Evolutionary conservation across 2,113 vertebrate species (phyloP).

Genomic region (Microtus oregoni): DNA sequence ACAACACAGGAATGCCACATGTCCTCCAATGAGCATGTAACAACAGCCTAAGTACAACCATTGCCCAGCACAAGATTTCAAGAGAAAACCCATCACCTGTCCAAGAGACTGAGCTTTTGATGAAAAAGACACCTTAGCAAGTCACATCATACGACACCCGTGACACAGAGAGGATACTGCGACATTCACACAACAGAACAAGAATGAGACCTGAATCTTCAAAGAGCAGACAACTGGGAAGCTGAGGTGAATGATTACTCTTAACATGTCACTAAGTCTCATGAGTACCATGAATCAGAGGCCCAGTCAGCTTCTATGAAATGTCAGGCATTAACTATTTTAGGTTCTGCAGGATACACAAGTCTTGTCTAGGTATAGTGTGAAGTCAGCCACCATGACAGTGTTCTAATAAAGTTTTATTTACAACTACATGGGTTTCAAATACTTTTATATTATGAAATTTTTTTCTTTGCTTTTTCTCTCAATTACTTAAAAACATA

Average conservation of each 20-base stretch:
- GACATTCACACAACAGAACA: background rate
- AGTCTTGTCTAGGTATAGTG: background rate
- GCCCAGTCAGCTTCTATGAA: background rate
- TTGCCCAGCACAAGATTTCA: background rate
- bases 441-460: background rate
- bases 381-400: background rate
- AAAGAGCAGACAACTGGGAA: background rate
- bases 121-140: background rate
- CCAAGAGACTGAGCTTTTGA: background rate
- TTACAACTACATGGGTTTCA: background rate
- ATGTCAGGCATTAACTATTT: background rate
- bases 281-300: background rate
- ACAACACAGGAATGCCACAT: background rate
- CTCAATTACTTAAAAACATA: background rate
- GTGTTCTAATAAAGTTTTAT: background rate
- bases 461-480: conserved; percentile 11
- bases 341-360: background rate
- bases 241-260: background rate
- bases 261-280: background rate
- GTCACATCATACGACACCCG: background rate
- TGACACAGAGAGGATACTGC: background rate
- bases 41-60: background rate
- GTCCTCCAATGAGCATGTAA: background rate
- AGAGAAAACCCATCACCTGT: background rate
- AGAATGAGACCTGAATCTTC: background rate